Evolutionary conservation across 2,888 invertebrate species (phyloP).

Genomic region (Apodemia hepburni): DNA sequence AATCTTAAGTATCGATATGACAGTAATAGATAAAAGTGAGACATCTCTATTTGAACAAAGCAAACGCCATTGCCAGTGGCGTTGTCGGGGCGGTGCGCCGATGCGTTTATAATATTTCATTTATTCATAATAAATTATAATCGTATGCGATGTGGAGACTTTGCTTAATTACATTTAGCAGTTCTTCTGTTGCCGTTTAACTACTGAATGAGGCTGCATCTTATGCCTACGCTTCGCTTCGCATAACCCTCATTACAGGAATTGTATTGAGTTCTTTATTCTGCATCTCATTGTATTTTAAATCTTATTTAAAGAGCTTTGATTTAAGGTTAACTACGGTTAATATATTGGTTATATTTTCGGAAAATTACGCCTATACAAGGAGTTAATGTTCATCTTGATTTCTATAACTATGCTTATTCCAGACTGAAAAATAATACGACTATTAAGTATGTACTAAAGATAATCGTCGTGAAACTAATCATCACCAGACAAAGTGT

Average conservation of each 20-base stretch:
- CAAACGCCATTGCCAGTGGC: conserved; percentile 79
- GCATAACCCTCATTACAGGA: conserved; percentile 23
- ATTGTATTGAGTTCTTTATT: conserved; percentile 20
- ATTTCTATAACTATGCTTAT: no score
- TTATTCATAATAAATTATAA: conserved; percentile 81
- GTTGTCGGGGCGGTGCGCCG: conserved; percentile 75
- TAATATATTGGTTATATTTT: no score
- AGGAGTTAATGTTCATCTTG: no score
- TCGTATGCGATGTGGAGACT: conserved; percentile 53
- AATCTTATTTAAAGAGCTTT: conserved; percentile 7
- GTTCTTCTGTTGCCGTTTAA: conserved; percentile 28
- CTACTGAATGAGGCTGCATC: conserved; percentile 23
- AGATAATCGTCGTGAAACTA: no score
- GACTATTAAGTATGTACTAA: no score
- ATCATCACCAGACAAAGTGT: no score
- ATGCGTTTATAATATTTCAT: conserved; percentile 80
- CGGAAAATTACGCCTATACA: no score
- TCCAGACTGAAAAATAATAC: no score
- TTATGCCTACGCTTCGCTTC: conserved; percentile 23
- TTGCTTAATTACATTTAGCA: conserved; percentile 51
- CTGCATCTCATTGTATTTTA: background rate
- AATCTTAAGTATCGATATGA: conserved; percentile 23
- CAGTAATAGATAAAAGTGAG: conserved; percentile 18
- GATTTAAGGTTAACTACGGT: background rate
- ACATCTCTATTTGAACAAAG: conserved; percentile 63